phyloP scores from a whole-genome alignment of 2,113 vertebrate genomes.

The Platysteira castanea region DNA sequence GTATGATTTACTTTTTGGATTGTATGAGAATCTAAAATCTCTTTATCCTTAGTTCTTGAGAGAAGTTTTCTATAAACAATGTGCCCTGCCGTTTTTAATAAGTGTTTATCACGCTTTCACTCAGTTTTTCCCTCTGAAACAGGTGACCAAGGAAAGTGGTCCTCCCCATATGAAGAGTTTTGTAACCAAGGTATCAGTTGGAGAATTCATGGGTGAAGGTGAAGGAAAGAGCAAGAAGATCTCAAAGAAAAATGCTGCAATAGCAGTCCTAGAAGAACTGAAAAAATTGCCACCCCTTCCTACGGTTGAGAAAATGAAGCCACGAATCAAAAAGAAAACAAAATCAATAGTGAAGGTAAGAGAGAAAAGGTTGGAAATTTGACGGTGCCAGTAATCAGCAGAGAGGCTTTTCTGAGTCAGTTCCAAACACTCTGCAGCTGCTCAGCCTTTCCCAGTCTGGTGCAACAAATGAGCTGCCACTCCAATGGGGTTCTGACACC shows the following conservation, averaged over 20 bases:
- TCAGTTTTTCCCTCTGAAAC: conserved; percentile 80
- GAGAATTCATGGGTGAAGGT: conserved; percentile 90
- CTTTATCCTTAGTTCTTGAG: not conserved
- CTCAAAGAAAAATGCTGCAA: conserved; percentile 94
- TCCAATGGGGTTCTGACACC: not conserved
- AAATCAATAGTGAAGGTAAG: conserved; percentile 94
- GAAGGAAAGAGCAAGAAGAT: conserved; percentile 99
- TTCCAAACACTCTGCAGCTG: not conserved
- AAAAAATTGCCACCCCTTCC: conserved; percentile 90
- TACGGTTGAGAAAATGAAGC: conserved; percentile 86
- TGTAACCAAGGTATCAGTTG: conserved; percentile 88
- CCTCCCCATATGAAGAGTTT: conserved; percentile 98
- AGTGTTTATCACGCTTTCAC: conserved; percentile 73
- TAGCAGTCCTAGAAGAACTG: conserved; percentile 87
- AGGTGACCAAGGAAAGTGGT: conserved; percentile 95
- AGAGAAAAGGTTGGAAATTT: not conserved
- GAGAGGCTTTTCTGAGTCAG: not conserved
- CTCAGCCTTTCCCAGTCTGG: not conserved
- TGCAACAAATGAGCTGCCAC: not conserved
- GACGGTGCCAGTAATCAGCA: not conserved
- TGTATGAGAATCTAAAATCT: not conserved
- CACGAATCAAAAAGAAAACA: conserved; percentile 99
- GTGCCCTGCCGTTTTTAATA: conserved; percentile 57
- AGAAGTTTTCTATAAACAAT: conserved; percentile 51
- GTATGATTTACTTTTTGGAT: not conserved